These are phyloP conservation scores for Naja naja DNA, from an alignment of 2,113 vertebrate species.

Conservation along the genomic window DNA sequence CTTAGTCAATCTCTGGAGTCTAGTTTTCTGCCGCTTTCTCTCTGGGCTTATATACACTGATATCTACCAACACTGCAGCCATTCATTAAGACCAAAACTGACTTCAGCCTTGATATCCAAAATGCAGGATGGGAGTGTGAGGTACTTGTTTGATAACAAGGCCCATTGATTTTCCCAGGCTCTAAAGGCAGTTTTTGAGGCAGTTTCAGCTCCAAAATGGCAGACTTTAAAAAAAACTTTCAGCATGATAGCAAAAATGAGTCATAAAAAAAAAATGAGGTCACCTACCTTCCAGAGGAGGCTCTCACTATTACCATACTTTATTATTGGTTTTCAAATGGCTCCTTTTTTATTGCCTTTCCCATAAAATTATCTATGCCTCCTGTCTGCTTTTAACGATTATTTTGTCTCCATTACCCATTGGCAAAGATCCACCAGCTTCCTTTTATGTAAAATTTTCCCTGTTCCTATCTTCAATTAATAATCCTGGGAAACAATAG, in stretches of 20 bases:
- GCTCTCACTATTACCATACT: background rate
- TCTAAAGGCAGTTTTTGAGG: background rate
- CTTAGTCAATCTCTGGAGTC: background rate
- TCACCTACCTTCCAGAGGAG: background rate
- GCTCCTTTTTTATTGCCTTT: conserved; percentile 11
- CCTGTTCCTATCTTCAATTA: background rate
- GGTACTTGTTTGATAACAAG: background rate
- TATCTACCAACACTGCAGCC: background rate
- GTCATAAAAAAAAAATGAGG: conserved; percentile 1
- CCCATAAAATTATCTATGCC: conserved; percentile 16
- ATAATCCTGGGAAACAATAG: conserved; percentile 1
- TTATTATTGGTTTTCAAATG: conserved; percentile 19
- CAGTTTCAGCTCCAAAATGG: background rate
- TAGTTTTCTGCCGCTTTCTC: conserved; percentile 10
- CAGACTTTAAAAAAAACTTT: rapidly evolving
- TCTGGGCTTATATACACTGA: background rate
- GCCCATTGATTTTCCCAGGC: background rate
- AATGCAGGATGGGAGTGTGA: background rate
- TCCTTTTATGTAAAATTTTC: conserved; percentile 25
- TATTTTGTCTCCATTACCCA: conserved; percentile 43
- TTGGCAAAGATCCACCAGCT: conserved; percentile 23
- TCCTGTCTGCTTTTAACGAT: conserved; percentile 26
- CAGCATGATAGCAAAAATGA: background rate
- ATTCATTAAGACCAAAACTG: conserved; percentile 4
- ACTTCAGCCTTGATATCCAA: background rate